Evolutionary conservation across 2,797 vertebrate species (phyloP), one percentile per base, ranked within the genome.

Genomic region (Pangasius krempfi): DNA sequence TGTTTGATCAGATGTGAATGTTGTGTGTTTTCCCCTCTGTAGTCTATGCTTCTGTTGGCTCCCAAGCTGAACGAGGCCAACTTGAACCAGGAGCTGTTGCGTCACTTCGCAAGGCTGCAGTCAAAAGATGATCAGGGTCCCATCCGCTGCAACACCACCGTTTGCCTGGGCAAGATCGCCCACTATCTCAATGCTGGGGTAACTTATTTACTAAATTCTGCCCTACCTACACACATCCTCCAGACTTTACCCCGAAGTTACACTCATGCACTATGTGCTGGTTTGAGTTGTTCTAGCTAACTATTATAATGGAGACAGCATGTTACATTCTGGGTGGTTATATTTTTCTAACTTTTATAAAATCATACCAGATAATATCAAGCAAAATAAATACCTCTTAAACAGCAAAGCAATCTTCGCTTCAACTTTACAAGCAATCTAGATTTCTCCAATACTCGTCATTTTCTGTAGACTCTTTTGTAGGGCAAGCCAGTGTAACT

Each of bases 11-110:
- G 78, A 68, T 20, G 25, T 84, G 22, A 62, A 40, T 68, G 18
- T 37, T 52, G 62, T 22, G 86, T 22, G 54, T 8, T 25, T 25
- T n/a, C 25, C 44, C 54, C 6, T 22, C 37, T 89, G 0, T 89
- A 98, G 98, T 98, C 98, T 10, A 99, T 99, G 98, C 93, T 99
- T 91, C 96, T 99, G 7, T 92, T 99, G 93, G 98, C 98, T 50
- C 98, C 98, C 4, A 98, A 98, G 91, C 94, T 99, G 92, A 98
- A 95, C 0, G 98, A 98, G 91, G 83, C 93, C 88, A 98, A 97
- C 93, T 94, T 98, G 88, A 98, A 98, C 66, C 94, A 97, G 92
- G 98, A 99, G 92, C 94, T 99, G 90, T 97, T 98, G 97, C 97
- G 97, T 81, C 97, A 99, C 94, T 98, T 99, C 75, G 97, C 97